Evolutionary conservation across 2,888 invertebrate genomes (phyloP).

Genomic region (Drosophila tanythrix): DNA sequence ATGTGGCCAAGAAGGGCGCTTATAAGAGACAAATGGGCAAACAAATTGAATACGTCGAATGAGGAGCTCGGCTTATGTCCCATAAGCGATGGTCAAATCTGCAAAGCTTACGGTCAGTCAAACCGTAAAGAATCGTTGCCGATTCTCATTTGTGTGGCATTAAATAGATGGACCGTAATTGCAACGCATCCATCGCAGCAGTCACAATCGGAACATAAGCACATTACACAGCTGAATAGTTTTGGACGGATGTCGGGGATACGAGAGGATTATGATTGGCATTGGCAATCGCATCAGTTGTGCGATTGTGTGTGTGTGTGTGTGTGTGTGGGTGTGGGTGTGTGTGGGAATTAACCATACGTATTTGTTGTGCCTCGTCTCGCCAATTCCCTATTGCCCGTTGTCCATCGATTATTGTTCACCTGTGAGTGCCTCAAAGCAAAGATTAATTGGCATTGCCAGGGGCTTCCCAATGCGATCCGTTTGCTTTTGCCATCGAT

Average conservation of each 20-base stretch:
- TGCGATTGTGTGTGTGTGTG: not conserved
- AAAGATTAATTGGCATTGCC: conserved; percentile 70
- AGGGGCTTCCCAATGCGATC: conserved; percentile 61
- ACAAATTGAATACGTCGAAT: not conserved
- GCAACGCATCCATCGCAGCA: conserved; percentile 6
- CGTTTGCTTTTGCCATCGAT: conserved; percentile 61
- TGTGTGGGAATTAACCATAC: conserved; percentile 1
- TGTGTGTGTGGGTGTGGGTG: not conserved
- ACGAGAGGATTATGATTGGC: conserved; percentile 49
- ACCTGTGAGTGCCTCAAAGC: conserved; percentile 54
- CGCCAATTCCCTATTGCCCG: not conserved
- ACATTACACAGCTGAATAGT: conserved; percentile 25
- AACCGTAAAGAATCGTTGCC: not conserved
- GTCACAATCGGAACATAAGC: conserved; percentile 30
- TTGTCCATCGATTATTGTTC: conserved; percentile 12
- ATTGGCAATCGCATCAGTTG: conserved; percentile 30
- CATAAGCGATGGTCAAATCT: not conserved
- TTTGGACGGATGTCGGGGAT: not conserved
- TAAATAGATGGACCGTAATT: conserved; percentile 11
- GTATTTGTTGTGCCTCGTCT: conserved; percentile 18
- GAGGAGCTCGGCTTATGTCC: not conserved
- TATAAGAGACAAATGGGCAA: not conserved
- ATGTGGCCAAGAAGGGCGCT: not conserved
- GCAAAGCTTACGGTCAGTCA: conserved; percentile 1
- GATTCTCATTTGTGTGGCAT: conserved; percentile 7